Percentiles rank a stretch among this genome's conserved stretches.
Evolutionary conservation across 2,888 invertebrate species (phyloP).

Genomic region (Synanthedon formicaeformis): DNA sequence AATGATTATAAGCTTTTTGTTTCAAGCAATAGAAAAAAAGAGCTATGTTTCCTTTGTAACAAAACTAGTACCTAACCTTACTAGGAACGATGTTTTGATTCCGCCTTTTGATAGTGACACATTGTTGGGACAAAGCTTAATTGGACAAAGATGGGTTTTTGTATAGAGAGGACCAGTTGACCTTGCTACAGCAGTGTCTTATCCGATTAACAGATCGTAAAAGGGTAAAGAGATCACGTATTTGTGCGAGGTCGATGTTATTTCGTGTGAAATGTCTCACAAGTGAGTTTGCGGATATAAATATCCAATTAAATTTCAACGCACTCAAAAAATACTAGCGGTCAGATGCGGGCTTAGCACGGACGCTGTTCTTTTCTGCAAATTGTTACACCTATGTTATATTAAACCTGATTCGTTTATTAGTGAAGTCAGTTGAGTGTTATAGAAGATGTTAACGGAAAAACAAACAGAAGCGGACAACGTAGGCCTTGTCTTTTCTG

Average conservation of each 20-base stretch:
- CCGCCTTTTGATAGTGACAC: constrained; percentile 24
- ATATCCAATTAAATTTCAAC: background rate
- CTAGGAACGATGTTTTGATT: constrained; percentile 5
- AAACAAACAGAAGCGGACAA: too few species aligned
- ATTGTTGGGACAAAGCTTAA: constrained; percentile 23
- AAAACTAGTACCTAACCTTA: too few species aligned
- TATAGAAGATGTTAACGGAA: too few species aligned
- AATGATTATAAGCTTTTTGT: too few species aligned
- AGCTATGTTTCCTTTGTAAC: too few species aligned
- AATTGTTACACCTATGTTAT: background rate
- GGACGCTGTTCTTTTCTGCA: background rate
- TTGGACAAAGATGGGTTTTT: constrained; percentile 4
- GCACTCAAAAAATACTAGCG: too few species aligned
- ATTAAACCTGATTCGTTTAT: too few species aligned
- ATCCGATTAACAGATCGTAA: background rate
- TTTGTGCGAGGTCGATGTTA: constrained; percentile 15
- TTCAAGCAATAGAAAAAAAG: too few species aligned
- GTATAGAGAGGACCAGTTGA: constrained; percentile 13
- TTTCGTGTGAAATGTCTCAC: constrained; percentile 14
- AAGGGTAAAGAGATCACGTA: constrained; percentile 19
- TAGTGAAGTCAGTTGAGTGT: too few species aligned
- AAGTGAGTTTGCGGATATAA: constrained; percentile 11
- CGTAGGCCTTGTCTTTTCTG: too few species aligned
- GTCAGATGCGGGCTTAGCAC: too few species aligned
- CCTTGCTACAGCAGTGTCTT: constrained; percentile 14